Evolutionary conservation across 2,113 vertebrate species (phyloP).

Genomic region (Chionodraco myersi): DNA sequence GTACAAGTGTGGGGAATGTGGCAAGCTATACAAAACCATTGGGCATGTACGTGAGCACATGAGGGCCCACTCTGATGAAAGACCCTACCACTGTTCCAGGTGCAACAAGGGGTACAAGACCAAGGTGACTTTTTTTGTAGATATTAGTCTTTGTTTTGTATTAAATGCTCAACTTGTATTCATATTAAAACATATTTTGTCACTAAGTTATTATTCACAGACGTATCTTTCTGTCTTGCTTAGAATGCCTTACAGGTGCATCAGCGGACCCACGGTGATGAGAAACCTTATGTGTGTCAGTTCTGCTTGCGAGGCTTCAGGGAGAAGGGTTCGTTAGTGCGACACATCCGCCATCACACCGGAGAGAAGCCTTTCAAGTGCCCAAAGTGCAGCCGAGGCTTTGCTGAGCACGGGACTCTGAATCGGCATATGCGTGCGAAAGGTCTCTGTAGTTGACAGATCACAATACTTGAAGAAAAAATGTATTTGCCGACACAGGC

Average conservation of each 20-base stretch:
- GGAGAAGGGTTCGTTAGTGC: constrained; percentile 95
- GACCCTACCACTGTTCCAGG: constrained; percentile 90
- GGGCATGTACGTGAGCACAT: constrained; percentile 97
- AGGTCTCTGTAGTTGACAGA: constrained; percentile 81
- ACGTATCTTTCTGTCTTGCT: not conserved
- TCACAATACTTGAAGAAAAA: not conserved
- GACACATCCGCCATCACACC: constrained; percentile 96
- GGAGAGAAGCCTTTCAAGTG: constrained; percentile 98
- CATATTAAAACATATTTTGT: not conserved
- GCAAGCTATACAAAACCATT: constrained; percentile 97
- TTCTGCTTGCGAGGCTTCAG: constrained; percentile 93
- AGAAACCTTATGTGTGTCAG: constrained; percentile 92
- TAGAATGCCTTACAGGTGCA: constrained; percentile 98
- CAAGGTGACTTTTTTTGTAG: constrained; percentile 84
- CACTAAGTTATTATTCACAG: not conserved
- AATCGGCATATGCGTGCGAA: constrained; percentile 96
- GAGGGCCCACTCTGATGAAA: constrained; percentile 93
- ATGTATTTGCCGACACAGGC: not conserved
- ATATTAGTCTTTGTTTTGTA: not conserved
- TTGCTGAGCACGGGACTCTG: constrained; percentile 95
- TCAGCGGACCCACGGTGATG: constrained; percentile 92
- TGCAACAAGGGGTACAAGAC: constrained; percentile 98
- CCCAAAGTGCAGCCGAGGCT: constrained; percentile 91
- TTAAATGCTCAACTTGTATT: not conserved
- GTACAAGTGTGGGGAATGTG: constrained; percentile 96